phyloP scores from a whole-genome alignment of 2,113 vertebrate genomes.

The Corythoichthys haematopterus region DNA sequence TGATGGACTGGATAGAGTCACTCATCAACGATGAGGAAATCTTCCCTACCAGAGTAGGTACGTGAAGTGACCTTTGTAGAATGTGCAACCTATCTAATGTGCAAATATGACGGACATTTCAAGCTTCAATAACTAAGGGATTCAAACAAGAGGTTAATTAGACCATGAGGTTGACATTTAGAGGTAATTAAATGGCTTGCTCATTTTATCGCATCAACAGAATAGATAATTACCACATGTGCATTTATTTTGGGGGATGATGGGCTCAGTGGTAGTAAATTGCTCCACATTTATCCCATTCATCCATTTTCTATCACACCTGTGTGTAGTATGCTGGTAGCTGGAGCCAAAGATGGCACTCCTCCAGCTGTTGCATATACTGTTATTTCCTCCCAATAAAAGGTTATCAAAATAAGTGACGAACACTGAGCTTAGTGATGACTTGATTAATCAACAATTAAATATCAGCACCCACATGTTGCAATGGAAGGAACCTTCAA shows the following conservation, averaged over 20 bases:
- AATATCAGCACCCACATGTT: not conserved
- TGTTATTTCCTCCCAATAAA: too few relatives aligned
- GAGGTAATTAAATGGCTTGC: slow-evolving; percentile 9
- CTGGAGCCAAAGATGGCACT: not conserved
- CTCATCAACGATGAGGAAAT: slow-evolving; percentile 93
- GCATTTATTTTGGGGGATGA: not conserved
- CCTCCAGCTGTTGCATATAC: not conserved
- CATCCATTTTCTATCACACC: not conserved
- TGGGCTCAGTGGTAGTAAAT: not conserved
- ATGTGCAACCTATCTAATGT: not conserved
- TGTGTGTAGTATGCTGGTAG: not conserved
- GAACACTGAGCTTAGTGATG: too few relatives aligned
- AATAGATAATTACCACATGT: slow-evolving; percentile 13
- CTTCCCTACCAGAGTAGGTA: slow-evolving; percentile 95
- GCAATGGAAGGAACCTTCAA: not conserved
- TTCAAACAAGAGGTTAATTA: slow-evolving; percentile 60
- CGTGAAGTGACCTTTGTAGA: slow-evolving; percentile 49
- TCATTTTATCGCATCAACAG: slow-evolving; percentile 21
- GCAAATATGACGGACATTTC: not conserved
- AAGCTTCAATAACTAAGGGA: slow-evolving; percentile 10
- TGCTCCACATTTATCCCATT: not conserved
- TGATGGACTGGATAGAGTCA: slow-evolving; percentile 98
- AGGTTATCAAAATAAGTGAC: too few relatives aligned
- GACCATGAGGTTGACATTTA: slow-evolving; percentile 54
- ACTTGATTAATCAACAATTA: too few relatives aligned